Conservation (phyloP, 2,113 vertebrate species). For the Balaenoptera acutorostrata region DNA sequence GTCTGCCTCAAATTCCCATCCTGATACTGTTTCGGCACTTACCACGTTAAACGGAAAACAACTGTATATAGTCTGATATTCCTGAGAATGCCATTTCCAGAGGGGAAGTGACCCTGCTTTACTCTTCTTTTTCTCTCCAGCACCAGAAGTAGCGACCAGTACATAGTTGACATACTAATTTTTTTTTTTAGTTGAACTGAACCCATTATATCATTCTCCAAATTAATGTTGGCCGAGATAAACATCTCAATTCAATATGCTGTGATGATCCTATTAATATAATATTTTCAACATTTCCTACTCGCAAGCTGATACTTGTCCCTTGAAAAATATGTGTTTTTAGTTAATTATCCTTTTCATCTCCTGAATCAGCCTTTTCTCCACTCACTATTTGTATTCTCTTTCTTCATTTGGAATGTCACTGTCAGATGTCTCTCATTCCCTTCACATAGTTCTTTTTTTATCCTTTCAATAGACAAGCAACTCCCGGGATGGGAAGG, state of each 20-base stretch:
- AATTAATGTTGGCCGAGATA: neutral
- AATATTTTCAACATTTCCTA: neutral
- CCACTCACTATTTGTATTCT: neutral
- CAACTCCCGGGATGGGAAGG: neutral
- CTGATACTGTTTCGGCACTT: neutral
- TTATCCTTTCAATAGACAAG: neutral
- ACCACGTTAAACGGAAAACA: neutral
- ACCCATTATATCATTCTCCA: neutral
- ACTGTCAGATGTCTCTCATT: neutral
- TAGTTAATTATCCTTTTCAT: neutral
- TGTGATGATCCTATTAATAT: neutral
- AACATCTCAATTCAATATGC: neutral
- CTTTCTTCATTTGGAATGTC: neutral
- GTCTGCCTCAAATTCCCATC: constrained; percentile 24
- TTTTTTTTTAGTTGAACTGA: neutral
- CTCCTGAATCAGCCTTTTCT: neutral
- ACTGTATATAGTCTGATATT: neutral
- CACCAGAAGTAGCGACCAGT: neutral
- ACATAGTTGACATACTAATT: neutral
- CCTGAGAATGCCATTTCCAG: neutral
- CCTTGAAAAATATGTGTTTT: neutral
- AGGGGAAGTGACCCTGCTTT: neutral
- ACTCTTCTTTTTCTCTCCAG: neutral
- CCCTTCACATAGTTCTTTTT: neutral
- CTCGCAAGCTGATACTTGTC: neutral